Evolutionary conservation across 2,113 vertebrate species (phyloP).

Genomic region (Mus spicilegus): DNA sequence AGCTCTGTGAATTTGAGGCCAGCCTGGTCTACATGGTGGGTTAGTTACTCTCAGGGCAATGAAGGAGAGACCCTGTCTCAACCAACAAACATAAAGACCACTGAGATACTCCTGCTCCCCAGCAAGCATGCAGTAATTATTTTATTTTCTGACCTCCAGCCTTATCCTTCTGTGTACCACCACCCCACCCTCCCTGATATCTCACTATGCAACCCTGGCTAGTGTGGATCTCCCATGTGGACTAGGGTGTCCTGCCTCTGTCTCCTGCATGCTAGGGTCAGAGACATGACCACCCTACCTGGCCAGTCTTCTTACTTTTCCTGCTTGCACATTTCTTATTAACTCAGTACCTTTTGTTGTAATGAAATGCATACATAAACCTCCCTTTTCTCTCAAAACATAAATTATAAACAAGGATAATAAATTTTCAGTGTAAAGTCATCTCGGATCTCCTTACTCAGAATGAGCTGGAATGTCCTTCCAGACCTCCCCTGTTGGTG

Average conservation of each 20-base stretch:
- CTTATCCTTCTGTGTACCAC: background rate
- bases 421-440: conserved; percentile 25
- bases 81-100: background rate
- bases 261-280: background rate
- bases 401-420: background rate
- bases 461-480: background rate
- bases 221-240: background rate
- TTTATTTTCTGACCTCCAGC: background rate
- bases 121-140: background rate
- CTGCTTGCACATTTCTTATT: no score
- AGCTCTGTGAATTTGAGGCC: background rate
- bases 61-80: background rate
- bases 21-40: background rate
- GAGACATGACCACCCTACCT: background rate
- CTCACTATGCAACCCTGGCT: background rate
- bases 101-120: background rate
- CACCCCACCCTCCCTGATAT: background rate
- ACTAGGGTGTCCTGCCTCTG: background rate
- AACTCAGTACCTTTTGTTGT: background rate
- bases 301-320: background rate
- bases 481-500: background rate
- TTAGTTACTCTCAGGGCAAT: background rate
- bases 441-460: conserved; percentile 4
- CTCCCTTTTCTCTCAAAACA: conserved; percentile 18
- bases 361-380: conserved; percentile 21